Conservation (phyloP, 2,113 vertebrate genomes). For the Plectropomus leopardus region DNA sequence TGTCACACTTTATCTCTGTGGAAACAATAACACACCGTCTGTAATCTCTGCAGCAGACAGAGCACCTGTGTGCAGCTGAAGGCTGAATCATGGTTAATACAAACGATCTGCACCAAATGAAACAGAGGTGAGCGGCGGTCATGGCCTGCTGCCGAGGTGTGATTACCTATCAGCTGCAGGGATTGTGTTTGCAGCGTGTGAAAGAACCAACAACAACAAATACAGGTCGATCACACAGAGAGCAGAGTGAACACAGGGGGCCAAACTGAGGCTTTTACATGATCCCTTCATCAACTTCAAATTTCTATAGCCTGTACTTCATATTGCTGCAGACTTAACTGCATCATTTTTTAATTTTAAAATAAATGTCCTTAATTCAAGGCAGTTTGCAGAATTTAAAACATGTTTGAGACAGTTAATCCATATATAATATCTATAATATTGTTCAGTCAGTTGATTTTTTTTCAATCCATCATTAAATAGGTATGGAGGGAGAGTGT, state of each 20-base stretch:
- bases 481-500: too few relatives aligned
- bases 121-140: constrained; percentile 23
- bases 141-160: constrained; percentile 4
- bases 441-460: too few relatives aligned
- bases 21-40: constrained; percentile 63
- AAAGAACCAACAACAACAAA: constrained; percentile 21
- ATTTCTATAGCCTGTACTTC: background rate
- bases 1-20: constrained; percentile 52
- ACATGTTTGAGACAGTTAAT: background rate
- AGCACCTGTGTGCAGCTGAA: constrained; percentile 35
- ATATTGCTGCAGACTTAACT: background rate
- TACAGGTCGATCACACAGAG: background rate
- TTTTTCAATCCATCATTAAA: too few relatives aligned
- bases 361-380: too few relatives aligned
- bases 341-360: background rate
- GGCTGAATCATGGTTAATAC: background rate
- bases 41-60: constrained; percentile 29
- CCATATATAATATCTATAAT: too few relatives aligned
- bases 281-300: background rate
- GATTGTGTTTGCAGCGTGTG: background rate
- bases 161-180: constrained; percentile 8
- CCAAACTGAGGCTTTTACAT: background rate
- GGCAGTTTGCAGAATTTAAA: background rate
- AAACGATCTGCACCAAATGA: background rate
- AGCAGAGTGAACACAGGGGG: background rate